phyloP scores from a whole-genome alignment of 2,113 vertebrate genomes.

The Jaculus jaculus region DNA sequence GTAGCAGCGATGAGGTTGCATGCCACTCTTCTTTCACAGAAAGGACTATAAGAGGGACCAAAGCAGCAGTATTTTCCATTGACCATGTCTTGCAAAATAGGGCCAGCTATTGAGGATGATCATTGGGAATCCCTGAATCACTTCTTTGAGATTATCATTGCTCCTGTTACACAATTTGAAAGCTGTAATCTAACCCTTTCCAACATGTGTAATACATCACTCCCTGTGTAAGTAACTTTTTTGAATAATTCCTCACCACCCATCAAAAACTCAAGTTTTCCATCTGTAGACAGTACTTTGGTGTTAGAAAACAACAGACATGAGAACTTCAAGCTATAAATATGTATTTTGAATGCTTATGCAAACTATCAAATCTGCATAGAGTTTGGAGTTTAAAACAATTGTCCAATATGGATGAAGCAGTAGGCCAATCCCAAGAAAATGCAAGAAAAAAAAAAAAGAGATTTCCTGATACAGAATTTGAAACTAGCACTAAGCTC shows the following conservation, averaged over 20 bases:
- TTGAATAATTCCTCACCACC: slow-evolving; percentile 63
- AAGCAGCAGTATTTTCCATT: slow-evolving; percentile 62
- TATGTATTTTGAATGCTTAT: slow-evolving; percentile 62
- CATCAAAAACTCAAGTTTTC: slow-evolving; percentile 68
- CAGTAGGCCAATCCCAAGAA: slow-evolving; percentile 61
- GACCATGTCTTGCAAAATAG: slow-evolving; percentile 55
- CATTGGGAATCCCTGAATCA: slow-evolving; percentile 59
- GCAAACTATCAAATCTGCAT: slow-evolving; percentile 75
- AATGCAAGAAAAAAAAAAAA: slow-evolving; percentile 1
- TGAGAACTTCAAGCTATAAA: slow-evolving; percentile 71
- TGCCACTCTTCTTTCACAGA: neutral
- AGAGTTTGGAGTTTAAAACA: slow-evolving; percentile 75
- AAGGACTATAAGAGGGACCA: neutral
- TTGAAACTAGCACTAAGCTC: slow-evolving; percentile 53
- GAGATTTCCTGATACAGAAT: slow-evolving; percentile 61
- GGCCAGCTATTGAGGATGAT: no score
- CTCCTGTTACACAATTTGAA: slow-evolving; percentile 33
- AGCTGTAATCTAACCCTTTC: slow-evolving; percentile 65
- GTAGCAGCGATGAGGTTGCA: accelerated
- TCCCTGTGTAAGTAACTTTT: slow-evolving; percentile 66
- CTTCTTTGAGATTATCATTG: slow-evolving; percentile 6
- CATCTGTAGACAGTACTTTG: slow-evolving; percentile 76
- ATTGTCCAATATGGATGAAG: no score
- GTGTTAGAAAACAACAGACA: slow-evolving; percentile 75
- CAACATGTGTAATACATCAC: no score